Evolutionary conservation across 2,888 invertebrate species (phyloP).

Genomic region (Ophioninae sp.): DNA sequence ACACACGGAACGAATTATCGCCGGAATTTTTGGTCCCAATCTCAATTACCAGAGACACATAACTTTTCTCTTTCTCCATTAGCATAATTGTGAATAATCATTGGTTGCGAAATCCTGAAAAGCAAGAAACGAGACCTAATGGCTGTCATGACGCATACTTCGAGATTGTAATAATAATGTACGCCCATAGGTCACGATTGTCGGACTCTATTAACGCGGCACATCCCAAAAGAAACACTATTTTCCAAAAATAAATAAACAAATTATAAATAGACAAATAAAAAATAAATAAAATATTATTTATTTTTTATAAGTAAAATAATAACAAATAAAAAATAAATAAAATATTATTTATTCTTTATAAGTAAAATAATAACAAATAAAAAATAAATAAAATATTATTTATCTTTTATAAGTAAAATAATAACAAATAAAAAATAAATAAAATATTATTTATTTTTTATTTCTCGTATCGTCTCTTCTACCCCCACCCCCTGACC

Average conservation of each 20-base stretch:
- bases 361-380: too few species aligned
- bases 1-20: conserved; percentile 3
- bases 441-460: too few species aligned
- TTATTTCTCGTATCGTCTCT: too few species aligned
- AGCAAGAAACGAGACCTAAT: conserved; percentile 7
- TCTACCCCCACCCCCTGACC: too few species aligned
- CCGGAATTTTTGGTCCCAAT: conserved; percentile 6
- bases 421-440: too few species aligned
- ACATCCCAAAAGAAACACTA: neutral
- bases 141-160: neutral
- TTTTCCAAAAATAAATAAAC: too few species aligned
- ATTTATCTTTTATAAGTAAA: too few species aligned
- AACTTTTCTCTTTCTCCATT: conserved; percentile 5
- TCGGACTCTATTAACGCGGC: conserved; percentile 46
- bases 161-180: conserved; percentile 24
- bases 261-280: conserved; percentile 25
- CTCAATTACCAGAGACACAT: neutral
- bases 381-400: too few species aligned
- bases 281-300: neutral
- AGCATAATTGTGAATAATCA: conserved; percentile 35
- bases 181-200: conserved; percentile 23
- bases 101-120: conserved; percentile 10
- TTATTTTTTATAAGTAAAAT: too few species aligned
- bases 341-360: too few species aligned
- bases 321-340: too few species aligned